phyloP scores from a whole-genome alignment of 2,797 vertebrate genomes.

The Jordanella pulchra region DNA sequence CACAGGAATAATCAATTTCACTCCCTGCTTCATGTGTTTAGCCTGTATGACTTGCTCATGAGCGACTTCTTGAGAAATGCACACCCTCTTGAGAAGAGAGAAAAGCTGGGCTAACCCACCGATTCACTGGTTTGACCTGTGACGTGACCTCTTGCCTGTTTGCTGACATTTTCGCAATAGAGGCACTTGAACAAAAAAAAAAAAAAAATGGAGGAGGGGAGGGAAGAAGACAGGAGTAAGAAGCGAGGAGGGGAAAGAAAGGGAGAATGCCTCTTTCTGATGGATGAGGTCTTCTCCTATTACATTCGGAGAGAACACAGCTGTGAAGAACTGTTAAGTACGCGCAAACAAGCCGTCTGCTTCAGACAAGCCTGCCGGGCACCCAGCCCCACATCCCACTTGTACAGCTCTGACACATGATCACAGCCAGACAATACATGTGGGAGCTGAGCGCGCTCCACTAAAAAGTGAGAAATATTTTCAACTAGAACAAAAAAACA shows the following conservation, averaged over 20 bases:
- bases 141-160: conserved; percentile 78
- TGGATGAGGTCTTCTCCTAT: conserved; percentile 88
- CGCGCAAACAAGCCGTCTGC: conserved; percentile 87
- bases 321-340: conserved; percentile 91
- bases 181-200: conserved; percentile 79
- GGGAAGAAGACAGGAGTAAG: conserved; percentile 54
- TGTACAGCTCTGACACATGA: conserved; percentile 83
- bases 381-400: conserved; percentile 78
- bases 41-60: conserved; percentile 59
- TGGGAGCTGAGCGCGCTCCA: conserved; percentile 76
- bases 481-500: conserved; percentile 81
- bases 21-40: conserved; percentile 50
- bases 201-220: conserved; percentile 62
- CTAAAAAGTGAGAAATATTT: conserved; percentile 82
- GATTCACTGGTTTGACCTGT: conserved; percentile 71
- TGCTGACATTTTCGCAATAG: conserved; percentile 82
- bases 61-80: conserved; percentile 78
- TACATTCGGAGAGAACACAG: conserved; percentile 90
- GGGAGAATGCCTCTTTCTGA: conserved; percentile 79
- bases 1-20: conserved; percentile 56
- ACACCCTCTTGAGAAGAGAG: conserved; percentile 77
- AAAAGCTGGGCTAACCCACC: conserved; percentile 69
- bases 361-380: conserved; percentile 85
- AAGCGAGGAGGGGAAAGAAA: conserved; percentile 38
- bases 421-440: conserved; percentile 83